Evolutionary conservation across 2,797 vertebrate genomes (phyloP).

Genomic region (Gallirallus australis): DNA sequence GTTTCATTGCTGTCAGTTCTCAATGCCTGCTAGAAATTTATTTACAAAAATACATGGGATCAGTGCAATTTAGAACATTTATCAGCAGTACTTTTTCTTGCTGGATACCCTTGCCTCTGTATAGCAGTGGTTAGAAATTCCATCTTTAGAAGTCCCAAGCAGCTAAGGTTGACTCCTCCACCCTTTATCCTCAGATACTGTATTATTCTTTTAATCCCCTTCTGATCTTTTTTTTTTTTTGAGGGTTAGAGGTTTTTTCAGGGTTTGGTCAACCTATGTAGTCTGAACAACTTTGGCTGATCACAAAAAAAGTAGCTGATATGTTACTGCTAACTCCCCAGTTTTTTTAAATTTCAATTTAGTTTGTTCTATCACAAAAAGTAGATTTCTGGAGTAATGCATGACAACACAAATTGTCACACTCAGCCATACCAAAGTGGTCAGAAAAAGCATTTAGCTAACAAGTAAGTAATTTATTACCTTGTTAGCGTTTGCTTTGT

Average conservation of each 20-base stretch:
- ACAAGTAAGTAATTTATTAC: not conserved
- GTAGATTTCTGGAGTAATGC: not conserved
- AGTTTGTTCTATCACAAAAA: not conserved
- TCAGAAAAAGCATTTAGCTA: not conserved
- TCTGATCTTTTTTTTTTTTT: not conserved
- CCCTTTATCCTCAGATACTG: not conserved
- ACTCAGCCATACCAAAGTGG: not conserved
- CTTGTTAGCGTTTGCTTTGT: not conserved
- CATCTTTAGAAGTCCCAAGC: not conserved
- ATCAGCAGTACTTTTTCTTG: not conserved
- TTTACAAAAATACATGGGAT: not conserved
- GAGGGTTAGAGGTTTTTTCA: not conserved
- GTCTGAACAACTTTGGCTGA: constrained; percentile 3
- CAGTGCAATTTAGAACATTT: not conserved
- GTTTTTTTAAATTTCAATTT: not conserved
- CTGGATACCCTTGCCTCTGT: not conserved
- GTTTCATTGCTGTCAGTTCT: not conserved
- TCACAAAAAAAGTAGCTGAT: not conserved
- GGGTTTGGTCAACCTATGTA: not conserved
- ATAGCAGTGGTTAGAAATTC: not conserved
- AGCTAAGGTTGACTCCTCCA: not conserved
- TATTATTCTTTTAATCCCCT: not conserved
- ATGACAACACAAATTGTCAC: not conserved
- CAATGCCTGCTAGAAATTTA: not conserved
- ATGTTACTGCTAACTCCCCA: not conserved